These are phyloP conservation scores for Podiceps cristatus DNA, from an alignment of 2,113 vertebrate genomes.

Conservation along the genomic window DNA sequence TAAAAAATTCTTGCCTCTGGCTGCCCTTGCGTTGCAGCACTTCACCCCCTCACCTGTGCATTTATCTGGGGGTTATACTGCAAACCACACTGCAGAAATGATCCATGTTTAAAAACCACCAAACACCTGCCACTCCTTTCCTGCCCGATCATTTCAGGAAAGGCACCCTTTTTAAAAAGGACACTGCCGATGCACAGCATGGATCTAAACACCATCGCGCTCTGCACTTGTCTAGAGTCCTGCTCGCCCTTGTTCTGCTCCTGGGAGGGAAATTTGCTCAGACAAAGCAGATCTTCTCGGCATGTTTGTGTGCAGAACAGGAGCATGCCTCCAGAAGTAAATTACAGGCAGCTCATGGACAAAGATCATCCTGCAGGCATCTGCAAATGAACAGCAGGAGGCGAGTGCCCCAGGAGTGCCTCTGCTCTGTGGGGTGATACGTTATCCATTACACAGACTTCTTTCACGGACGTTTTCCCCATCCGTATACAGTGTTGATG, in stretches of 20 bases:
- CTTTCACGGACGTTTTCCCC: not conserved
- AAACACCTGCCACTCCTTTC: not conserved
- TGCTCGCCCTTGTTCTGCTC: not conserved
- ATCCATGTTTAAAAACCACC: not conserved
- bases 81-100: not conserved
- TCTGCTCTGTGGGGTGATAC: not conserved
- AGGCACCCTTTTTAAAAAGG: not conserved
- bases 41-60: conserved; percentile 9
- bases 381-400: conserved; percentile 6
- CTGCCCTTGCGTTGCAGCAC: not conserved
- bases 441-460: not conserved
- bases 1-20: conserved; percentile 49
- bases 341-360: not conserved
- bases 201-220: not conserved
- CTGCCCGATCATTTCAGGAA: not conserved
- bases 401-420: not conserved
- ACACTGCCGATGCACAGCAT: not conserved
- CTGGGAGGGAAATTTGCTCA: not conserved
- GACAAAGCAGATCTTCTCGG: not conserved
- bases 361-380: not conserved
- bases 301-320: not conserved
- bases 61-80: conserved; percentile 1
- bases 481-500: not conserved
- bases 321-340: not conserved
- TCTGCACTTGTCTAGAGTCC: not conserved